phyloP scores from a whole-genome alignment of 2,797 vertebrate species.

The Gymnothorax reevesii region DNA sequence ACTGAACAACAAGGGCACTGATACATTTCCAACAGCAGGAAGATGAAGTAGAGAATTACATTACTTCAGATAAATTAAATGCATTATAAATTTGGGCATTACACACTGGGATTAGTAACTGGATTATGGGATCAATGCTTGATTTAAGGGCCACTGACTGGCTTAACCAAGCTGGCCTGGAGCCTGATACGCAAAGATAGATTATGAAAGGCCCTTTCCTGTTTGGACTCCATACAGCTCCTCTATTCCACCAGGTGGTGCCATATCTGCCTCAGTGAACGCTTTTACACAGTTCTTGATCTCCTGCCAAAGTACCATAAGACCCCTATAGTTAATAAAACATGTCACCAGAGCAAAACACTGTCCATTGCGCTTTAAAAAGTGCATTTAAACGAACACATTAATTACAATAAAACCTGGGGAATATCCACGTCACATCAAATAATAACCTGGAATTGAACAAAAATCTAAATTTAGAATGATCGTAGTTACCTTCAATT shows the following conservation, averaged over 20 bases:
- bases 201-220: not conserved
- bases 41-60: not conserved
- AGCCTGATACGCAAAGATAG: not conserved
- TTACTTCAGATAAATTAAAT: not conserved
- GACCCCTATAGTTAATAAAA: not conserved
- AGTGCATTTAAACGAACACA: not conserved
- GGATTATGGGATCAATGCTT: not conserved
- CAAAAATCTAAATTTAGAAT: not conserved
- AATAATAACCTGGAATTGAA: not conserved
- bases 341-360: not conserved
- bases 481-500: too few species aligned
- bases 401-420: not conserved
- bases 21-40: not conserved
- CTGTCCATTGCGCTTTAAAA: not conserved
- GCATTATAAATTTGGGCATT: not conserved
- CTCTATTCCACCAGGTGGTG: not conserved
- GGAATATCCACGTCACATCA: not conserved
- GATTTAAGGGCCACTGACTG: not conserved
- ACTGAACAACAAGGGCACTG: not conserved
- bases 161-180: not conserved
- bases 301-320: not conserved
- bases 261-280: not conserved
- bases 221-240: not conserved
- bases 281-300: not conserved
- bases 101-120: not conserved